Percentiles rank a stretch among this genome's conserved stretches.
These are phyloP conservation scores for Odontocerum albicorne DNA, from an alignment of 2,888 invertebrate genomes.

Conservation along the genomic window DNA sequence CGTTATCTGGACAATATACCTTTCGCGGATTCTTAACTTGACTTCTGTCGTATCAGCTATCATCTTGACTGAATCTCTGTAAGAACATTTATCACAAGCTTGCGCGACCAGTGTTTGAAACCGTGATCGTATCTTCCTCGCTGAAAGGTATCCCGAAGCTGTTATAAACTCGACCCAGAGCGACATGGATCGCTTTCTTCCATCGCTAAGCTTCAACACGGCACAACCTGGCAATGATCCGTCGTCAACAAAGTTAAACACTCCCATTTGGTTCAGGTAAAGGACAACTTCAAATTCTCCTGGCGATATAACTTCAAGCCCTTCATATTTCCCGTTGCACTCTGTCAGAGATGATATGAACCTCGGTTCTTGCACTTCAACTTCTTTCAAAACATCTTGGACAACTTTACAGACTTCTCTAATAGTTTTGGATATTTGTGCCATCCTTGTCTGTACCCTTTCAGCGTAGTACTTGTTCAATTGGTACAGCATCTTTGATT, in stretches of 20 bases:
- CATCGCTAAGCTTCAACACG: constrained; percentile 93
- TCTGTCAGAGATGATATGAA: constrained; percentile 90
- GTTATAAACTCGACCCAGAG: constrained; percentile 98
- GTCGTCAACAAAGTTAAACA: constrained; percentile 95
- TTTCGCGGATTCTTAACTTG: constrained; percentile 82
- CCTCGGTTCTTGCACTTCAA: constrained; percentile 91
- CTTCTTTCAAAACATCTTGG: constrained; percentile 92
- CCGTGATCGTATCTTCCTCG: constrained; percentile 88
- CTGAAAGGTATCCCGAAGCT: constrained; percentile 91
- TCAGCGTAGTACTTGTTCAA: constrained; percentile 93
- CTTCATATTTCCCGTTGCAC: constrained; percentile 88
- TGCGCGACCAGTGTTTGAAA: constrained; percentile 88
- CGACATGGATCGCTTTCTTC: constrained; percentile 94
- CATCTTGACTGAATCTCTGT: constrained; percentile 91
- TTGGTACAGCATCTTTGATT: constrained; percentile 93
- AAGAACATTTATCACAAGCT: constrained; percentile 91
- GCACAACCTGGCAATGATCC: constrained; percentile 91
- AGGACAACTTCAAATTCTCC: constrained; percentile 93
- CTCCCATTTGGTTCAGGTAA: constrained; percentile 96
- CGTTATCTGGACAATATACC: constrained; percentile 91
- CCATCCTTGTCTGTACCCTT: constrained; percentile 83
- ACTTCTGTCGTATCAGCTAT: constrained; percentile 93
- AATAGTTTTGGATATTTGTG: constrained; percentile 83
- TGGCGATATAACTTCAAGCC: constrained; percentile 90
- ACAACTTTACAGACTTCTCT: constrained; percentile 90